Evolutionary conservation across 2,888 invertebrate species (phyloP).

Genomic region (Tachina fera): DNA sequence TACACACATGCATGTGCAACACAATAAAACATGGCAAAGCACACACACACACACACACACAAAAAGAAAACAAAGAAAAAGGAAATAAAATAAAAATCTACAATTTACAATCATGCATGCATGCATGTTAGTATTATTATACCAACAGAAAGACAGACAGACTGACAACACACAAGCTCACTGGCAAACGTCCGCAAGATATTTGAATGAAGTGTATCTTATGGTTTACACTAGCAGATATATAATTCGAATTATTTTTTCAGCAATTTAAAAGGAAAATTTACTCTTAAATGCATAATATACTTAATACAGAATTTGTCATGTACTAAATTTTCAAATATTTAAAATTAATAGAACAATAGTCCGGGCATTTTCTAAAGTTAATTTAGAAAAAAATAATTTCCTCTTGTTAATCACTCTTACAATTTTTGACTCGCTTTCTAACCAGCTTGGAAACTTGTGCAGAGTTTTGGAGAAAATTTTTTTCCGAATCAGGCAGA

Average conservation of each 20-base stretch:
- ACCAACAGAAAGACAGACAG: slow-evolving; percentile 47
- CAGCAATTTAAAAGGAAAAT: neutral
- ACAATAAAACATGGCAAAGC: slow-evolving; percentile 28
- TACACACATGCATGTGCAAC: slow-evolving; percentile 32
- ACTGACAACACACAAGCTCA: neutral
- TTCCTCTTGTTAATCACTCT: too few species aligned
- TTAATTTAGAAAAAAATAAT: too few species aligned
- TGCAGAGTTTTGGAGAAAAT: too few species aligned
- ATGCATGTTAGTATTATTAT: slow-evolving; percentile 61
- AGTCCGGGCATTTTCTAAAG: too few species aligned
- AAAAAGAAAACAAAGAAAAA: slow-evolving; percentile 12
- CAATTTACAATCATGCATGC: slow-evolving; percentile 60
- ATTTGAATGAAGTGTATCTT: neutral
- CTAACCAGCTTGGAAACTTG: too few species aligned
- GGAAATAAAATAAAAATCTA: slow-evolving; percentile 41
- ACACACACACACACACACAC: neutral
- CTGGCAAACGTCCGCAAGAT: slow-evolving; percentile 27
- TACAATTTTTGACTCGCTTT: too few species aligned
- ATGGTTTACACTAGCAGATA: neutral
- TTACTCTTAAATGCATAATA: too few species aligned
- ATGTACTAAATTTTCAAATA: neutral
- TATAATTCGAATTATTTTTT: neutral
- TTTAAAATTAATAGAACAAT: too few species aligned
- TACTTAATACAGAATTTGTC: neutral
- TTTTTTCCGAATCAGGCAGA: too few species aligned